Base-by-base conservation (phyloP, 2,113 vertebrate genomes). In the Chauna torquata region DNA sequence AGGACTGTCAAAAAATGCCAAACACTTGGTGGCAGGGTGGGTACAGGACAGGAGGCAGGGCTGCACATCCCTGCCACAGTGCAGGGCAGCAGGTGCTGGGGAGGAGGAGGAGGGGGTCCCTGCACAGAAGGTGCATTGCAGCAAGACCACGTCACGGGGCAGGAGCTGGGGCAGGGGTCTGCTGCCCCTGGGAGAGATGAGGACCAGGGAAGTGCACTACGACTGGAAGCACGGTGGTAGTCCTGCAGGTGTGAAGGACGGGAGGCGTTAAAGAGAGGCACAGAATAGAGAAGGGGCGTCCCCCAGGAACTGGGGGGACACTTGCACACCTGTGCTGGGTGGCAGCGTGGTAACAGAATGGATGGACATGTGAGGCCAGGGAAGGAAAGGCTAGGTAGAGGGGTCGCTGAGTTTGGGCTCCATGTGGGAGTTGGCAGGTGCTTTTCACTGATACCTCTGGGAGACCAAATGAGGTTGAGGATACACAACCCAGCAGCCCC, bases 291-390 rank as follows among this genome's bases (percentile, higher is more conserved):
- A 32, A 50, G 61, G n/a, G 44, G n/a, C 3, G 8, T 19, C 49
- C 30, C 44, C 47, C 12, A 10, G 20, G 45, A 30, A 16, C 18
- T 0, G 1, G 2, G 17, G 90, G 55, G 24, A n/a, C 2, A 11
- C 36, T 16, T 34, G 55, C 58, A 20, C 28, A 30, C 9, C 38
- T 19, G 42, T 64, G 90, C 16, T 0, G 1, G 58, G 80, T 27
- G 23, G 23, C 20, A 54, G 52, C 17, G 4, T 2, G 32, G 11
- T 34, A 12, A 4, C 25, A 36, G 82, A 59, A 11, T 3, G 50
- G n/a, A 23, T 0, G 8, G 59, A 15, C 17, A 12, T 0, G 5
- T 75, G 19, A 6, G n/a, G 13, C 10, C 25, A 30, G 65, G 55
- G 61, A 16, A 36, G 49, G 36, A 36, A 18, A 4, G 9, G 58